Evolutionary conservation across 2,888 invertebrate genomes (phyloP), one percentile per base, ranked within the genome.

Genomic region (Platycheirus rosarum): DNA sequence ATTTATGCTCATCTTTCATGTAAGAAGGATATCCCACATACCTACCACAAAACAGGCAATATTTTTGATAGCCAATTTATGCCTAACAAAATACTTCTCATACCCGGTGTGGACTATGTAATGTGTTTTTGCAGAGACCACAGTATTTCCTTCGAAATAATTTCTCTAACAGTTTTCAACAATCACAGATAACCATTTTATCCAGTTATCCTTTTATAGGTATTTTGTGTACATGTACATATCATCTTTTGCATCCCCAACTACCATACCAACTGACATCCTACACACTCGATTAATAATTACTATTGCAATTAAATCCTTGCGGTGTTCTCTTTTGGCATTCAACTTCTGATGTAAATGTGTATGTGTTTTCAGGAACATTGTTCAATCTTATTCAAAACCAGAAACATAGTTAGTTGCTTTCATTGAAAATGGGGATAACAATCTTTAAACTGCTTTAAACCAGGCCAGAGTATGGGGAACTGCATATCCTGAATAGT

Each of bases 271-370:
- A 51, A 48, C 46, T 42, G 44, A 60, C 35, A 53, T 51, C 26
- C 42, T 49, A 62, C 40, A 18, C n/a, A 65, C 75, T 79, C 74
- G 75, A 79, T 79, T 79, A 79, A 79, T 79, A 79, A 79, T 79
- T 75, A 75, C 79, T 74, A 69, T 75, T 79, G 79, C 79, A 75
- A 79, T 79, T 79, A 79, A 79, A 79, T 75, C 55, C 79, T 65
- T 79, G 74, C 66, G 79, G 79, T 75, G 7, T 48, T 46, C 53
- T 78, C 23, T 49, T 62, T 46, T 53, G 73, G 49, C 57, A 51
- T 73, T 37, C 46, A 70, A 48, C 13, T 57, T 63, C 20, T 37
- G 40, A 13, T 37, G 20, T n/a, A 11, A 26, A 42, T 29, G 3
- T 20, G 6, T 23, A 13, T 26, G 5, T 40, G 35, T 16, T 29